A percentile compares a stretch with the other conserved stretches of the same genome.
phyloP scores from a whole-genome alignment of 2,888 invertebrate genomes.

The Poecilus cupreus region DNA sequence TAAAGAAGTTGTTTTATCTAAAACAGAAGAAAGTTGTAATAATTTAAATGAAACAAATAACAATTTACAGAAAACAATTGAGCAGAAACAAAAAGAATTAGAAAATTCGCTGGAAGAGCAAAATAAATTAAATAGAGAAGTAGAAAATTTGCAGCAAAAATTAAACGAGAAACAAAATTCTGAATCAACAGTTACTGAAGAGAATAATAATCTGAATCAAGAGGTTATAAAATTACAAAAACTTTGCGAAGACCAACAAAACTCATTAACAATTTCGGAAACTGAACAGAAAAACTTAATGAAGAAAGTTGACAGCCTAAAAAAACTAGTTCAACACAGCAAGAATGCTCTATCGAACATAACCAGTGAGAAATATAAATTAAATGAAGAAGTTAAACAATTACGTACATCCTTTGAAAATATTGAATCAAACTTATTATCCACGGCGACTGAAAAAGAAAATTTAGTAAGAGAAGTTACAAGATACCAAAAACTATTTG shows the following conservation, averaged over 20 bases:
- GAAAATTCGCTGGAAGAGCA: neutral
- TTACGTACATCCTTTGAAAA: constrained; percentile 3
- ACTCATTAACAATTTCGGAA: constrained; percentile 16
- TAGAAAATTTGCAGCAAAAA: constrained; percentile 22
- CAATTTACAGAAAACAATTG: constrained; percentile 12
- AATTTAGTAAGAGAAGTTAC: constrained; percentile 8
- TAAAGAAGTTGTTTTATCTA: constrained; percentile 16
- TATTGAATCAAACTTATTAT: constrained; percentile 18
- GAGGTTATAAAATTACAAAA: constrained; percentile 16
- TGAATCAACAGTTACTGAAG: neutral
- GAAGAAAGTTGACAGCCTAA: constrained; percentile 19
- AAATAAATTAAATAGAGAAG: constrained; percentile 20
- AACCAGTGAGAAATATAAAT: constrained; percentile 39
- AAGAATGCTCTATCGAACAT: neutral
- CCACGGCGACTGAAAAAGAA: constrained; percentile 31
- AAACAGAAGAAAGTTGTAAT: constrained; percentile 32
- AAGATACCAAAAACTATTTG: constrained; percentile 32
- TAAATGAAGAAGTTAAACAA: constrained; percentile 29
- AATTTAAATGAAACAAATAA: constrained; percentile 33
- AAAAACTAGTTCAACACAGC: constrained; percentile 30
- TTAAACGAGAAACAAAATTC: constrained; percentile 29
- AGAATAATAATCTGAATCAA: constrained; percentile 26
- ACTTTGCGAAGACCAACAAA: constrained; percentile 20
- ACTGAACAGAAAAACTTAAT: neutral
- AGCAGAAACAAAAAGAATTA: constrained; percentile 27